These are phyloP conservation scores for Xyliphius kryptos DNA, from an alignment of 2,113 vertebrate species.

Conservation along the genomic window DNA sequence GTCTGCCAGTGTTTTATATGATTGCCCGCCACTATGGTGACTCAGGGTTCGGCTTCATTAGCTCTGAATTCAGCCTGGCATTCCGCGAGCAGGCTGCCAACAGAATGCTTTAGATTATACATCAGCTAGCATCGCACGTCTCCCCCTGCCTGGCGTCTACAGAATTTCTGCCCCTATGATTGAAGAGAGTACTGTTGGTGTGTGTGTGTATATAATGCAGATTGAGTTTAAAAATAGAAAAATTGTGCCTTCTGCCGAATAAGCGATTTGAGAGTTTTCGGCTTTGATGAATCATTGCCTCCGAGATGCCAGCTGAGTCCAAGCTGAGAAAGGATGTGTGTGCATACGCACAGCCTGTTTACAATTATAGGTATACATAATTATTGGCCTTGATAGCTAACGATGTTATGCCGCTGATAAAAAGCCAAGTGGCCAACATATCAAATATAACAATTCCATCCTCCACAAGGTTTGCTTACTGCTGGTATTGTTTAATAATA, in stretches of 20 bases:
- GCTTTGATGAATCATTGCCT: conserved; percentile 54
- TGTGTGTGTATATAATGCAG: conserved; percentile 45
- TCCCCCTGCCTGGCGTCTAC: conserved; percentile 34
- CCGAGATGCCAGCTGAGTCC: conserved; percentile 61
- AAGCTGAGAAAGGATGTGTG: conserved; percentile 3
- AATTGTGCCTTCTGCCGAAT: conserved; percentile 59
- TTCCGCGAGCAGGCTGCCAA: conserved; percentile 35
- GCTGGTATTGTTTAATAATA: no score
- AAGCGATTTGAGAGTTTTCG: conserved; percentile 60
- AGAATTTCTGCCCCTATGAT: conserved; percentile 35
- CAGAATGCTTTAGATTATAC: conserved; percentile 55
- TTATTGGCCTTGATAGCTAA: neutral
- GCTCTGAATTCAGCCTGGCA: conserved; percentile 52
- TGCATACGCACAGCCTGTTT: conserved; percentile 13
- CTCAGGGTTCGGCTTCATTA: conserved; percentile 45
- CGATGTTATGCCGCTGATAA: neutral
- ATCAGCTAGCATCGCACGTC: conserved; percentile 46
- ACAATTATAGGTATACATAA: neutral
- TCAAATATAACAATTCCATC: no score
- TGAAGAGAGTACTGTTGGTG: conserved; percentile 7
- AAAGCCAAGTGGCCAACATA: neutral
- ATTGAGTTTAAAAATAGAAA: conserved; percentile 64
- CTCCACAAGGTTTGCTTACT: no score
- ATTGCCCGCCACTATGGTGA: neutral
- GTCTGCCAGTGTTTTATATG: conserved; percentile 20